Base-by-base conservation (phyloP, 2,888 invertebrate species). In the Acleris laterana region DNA sequence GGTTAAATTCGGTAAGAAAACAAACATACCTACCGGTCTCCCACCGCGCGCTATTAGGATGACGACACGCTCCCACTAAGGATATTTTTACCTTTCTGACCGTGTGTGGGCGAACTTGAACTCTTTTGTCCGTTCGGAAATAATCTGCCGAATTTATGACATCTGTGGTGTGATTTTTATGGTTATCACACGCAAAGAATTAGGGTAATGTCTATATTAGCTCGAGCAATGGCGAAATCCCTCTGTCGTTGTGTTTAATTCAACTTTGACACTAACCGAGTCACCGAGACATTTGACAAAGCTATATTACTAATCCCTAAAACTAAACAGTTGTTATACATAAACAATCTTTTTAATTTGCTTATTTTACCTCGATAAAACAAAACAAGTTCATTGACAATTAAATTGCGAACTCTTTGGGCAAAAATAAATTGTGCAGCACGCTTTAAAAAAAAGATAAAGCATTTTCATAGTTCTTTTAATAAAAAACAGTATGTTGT, bases 1-100 rank as follows among this genome's bases (percentile, higher is more conserved):
- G 64, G 22, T 38, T 56, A 60, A 51, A 22, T 56, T 13, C 56
- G 32, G 48, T 49, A 58, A 16, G 53, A 68, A 65, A 66, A 57
- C 68, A 38, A 32, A 70, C 64, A 68, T 51, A 68, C 61, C 63
- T 51, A 68, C 61, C 63, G 66, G 63, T 53, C 69, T 70, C 68
- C 69, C 69, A 58, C 72, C 53, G 69, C 68, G 32, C 32, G 20
- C 49, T 42, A 50, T 64, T 25, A 53, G 42, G 64, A 65, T 65
- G 65, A 61, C 65, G 55, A n/a, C 55, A 65, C 55, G 19, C 65
- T 65, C 66, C 66, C 66, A 55, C 66, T 62, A 62, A 66, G 66
- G 66, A 62, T 62, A 66, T 57, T 62, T 66, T 48, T 48, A 48
- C 62, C 32, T 62, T 57, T 42, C 46, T 50, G 38, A 46, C n/a